Conservation (phyloP, 30 jellyfish, hydroid and myxozoan genomes). For the Haliclystus octoradiatus region DNA sequence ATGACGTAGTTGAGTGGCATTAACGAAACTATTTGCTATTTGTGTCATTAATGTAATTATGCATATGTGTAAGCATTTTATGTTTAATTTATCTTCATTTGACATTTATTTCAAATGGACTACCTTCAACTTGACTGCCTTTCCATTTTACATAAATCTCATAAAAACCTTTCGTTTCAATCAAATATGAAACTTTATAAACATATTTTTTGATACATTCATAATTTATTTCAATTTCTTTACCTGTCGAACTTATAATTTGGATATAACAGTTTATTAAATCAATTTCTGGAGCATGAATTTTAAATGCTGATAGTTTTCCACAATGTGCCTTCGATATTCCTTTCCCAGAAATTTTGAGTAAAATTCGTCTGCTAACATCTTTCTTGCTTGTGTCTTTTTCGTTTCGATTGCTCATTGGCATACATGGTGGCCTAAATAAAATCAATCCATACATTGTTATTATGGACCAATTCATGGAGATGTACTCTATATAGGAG, state of each 20-base stretch:
- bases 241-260: not conserved
- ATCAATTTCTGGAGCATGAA: not conserved
- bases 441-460: too few relatives aligned
- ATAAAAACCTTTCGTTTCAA: not conserved
- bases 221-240: not conserved
- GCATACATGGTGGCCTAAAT: too few relatives aligned
- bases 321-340: not conserved
- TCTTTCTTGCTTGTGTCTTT: too few relatives aligned
- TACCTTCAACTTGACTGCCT: not conserved
- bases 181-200: not conserved
- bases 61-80: not conserved
- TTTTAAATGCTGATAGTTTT: not conserved
- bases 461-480: too few relatives aligned
- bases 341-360: not conserved
- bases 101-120: not conserved
- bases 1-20: too few relatives aligned
- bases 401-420: too few relatives aligned
- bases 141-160: not conserved
- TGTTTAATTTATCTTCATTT: not conserved
- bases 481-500: too few relatives aligned
- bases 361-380: too few relatives aligned
- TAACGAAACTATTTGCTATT: not conserved
- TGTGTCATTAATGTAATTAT: not conserved
- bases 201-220: not conserved
- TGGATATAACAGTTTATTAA: not conserved